Base-by-base conservation (phyloP, 2,888 invertebrate species). In the Cordilura impudica region DNA sequence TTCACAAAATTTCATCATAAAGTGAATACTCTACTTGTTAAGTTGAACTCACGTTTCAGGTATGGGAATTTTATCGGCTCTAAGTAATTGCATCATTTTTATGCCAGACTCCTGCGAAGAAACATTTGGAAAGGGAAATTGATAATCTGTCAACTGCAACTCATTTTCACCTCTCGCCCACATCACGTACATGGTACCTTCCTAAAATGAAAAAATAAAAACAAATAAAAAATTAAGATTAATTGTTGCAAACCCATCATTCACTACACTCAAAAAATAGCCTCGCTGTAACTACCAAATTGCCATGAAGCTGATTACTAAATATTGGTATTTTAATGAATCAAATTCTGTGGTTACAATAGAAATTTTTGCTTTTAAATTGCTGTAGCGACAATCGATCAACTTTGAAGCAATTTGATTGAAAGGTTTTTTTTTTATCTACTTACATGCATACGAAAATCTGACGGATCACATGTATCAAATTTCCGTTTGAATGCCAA, bases 151-250 rank as follows among this genome's bases (percentile, higher is more conserved):
- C 23, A 90, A 85, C 4, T 87, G 83, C 7, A 97, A 88, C 21
- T 94, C 94, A 71, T 95, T 95, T n/a, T 90, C 89, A 0, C 97
- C 97, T 82, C 93, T 92, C 0, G 95, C 93, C 96, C 97, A 97
- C 1, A 97, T 92, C 4, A 97, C 89, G 87, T 97, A 97, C 75
- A 96, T 95, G 26, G 97, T 97, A 21, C 96, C 97, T 87, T 96
- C 95, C 96, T 97, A 85, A 43, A 56, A 45, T 14, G 26, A 65
- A 23, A 58, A 56, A 39, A n/a, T 39, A 39, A 39, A 1, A 35
- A 35, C 10, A 12, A 12, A 39, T 39, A 39, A 4, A 26, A 26
- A n/a, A n/a, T n/a, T n/a, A n/a, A n/a, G n/a, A n/a, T n/a, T n/a
- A n/a, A n/a, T n/a, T n/a, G n/a, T n/a, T n/a, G n/a, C n/a, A n/a